These are phyloP conservation scores for Sinohyriopsis cumingii DNA, from an alignment of 2,888 invertebrate genomes.

Conservation along the genomic window DNA sequence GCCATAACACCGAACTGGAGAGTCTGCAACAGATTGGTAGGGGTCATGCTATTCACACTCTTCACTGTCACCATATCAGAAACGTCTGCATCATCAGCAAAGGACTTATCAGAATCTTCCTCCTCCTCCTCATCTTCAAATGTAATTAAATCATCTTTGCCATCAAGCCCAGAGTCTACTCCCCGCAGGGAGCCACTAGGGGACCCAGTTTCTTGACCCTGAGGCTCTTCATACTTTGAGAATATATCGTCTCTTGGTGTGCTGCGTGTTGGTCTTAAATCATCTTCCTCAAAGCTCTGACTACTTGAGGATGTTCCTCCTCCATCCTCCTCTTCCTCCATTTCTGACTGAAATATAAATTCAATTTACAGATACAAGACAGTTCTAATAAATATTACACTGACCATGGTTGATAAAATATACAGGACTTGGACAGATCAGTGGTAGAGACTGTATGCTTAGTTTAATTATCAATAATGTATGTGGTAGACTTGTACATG, in stretches of 20 bases:
- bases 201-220: constrained; percentile 8
- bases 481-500: no score
- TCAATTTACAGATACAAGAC: no score
- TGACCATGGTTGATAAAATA: no score
- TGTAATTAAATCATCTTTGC: no score
- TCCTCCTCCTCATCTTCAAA: constrained; percentile 14
- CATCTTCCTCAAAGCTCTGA: constrained; percentile 1
- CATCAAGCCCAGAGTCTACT: constrained; percentile 14
- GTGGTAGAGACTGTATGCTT: no score
- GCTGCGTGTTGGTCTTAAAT: constrained; percentile 12
- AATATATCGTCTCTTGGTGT: constrained; percentile 17
- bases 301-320: constrained; percentile 1
- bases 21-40: constrained; percentile 44
- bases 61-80: constrained; percentile 12
- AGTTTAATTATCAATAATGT: no score
- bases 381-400: no score
- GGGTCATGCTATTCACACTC: constrained; percentile 40
- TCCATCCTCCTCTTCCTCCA: constrained; percentile 1
- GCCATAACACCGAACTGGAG: constrained; percentile 47
- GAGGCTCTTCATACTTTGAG: constrained; percentile 4
- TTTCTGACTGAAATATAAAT: no score
- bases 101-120: constrained; percentile 36
- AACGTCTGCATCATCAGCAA: constrained; percentile 34
- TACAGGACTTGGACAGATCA: no score
- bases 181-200: constrained; percentile 32